phyloP scores from a whole-genome alignment of 2,113 vertebrate genomes.

The Rutilus rutilus region DNA sequence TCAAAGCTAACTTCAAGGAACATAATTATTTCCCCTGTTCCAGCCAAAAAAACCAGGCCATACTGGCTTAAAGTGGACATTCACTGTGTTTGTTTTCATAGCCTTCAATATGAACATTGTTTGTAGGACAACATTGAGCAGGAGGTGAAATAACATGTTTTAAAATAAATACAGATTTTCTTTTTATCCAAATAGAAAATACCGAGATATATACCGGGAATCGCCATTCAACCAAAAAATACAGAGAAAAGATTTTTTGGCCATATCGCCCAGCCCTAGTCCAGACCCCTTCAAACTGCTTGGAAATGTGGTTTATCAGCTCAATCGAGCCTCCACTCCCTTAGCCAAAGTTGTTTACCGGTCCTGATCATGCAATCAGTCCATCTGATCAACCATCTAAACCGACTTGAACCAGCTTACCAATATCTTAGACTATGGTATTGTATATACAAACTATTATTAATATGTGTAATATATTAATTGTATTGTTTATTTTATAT shows the following conservation, averaged over 20 bases:
- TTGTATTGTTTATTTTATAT: not conserved
- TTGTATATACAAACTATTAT: not conserved
- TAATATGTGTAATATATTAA: not conserved
- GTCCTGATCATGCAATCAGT: not conserved
- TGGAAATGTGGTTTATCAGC: not conserved
- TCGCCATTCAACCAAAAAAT: too few relatives aligned
- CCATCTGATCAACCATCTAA: not conserved
- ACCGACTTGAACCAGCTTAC: not conserved
- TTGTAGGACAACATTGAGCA: too few relatives aligned
- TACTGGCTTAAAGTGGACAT: not conserved
- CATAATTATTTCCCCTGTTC: not conserved
- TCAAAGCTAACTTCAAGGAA: conserved; percentile 28
- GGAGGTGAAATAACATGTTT: too few relatives aligned
- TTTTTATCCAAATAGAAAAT: too few relatives aligned
- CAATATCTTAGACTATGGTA: not conserved
- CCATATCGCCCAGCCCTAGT: too few relatives aligned
- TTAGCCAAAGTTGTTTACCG: not conserved
- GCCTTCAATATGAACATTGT: too few relatives aligned
- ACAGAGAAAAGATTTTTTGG: too few relatives aligned
- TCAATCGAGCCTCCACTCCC: not conserved
- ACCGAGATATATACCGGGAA: too few relatives aligned
- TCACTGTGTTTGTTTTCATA: too few relatives aligned
- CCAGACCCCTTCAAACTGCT: not conserved
- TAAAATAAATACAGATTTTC: too few relatives aligned
- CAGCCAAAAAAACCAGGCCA: conserved; percentile 22